Evolutionary conservation across 2,888 invertebrate species (phyloP).

Genomic region (Scaptomyza flava): DNA sequence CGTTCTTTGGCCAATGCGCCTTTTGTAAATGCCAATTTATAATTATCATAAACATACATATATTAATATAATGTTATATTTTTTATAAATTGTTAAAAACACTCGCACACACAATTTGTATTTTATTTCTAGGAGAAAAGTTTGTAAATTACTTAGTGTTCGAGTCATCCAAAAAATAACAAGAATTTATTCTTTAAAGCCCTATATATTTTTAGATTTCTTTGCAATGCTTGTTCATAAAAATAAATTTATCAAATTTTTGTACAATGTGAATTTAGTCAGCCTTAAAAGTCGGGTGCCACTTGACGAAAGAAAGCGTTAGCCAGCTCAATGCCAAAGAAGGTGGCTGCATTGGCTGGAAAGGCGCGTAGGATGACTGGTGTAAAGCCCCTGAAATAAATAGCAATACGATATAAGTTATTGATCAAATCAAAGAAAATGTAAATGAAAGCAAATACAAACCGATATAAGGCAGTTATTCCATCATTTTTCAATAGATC

Average conservation of each 20-base stretch:
- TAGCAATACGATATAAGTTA: background rate
- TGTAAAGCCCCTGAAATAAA: slow-evolving; percentile 88
- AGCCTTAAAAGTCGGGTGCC: slow-evolving; percentile 49
- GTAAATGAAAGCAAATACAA: background rate
- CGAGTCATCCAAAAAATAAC: slow-evolving; percentile 11
- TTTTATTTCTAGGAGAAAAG: slow-evolving; percentile 36
- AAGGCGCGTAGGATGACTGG: slow-evolving; percentile 99
- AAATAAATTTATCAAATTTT: slow-evolving; percentile 16
- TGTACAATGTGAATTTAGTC: background rate
- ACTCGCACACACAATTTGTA: slow-evolving; percentile 42
- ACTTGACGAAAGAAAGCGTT: slow-evolving; percentile 87
- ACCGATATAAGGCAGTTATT: slow-evolving; percentile 92
- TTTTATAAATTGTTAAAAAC: slow-evolving; percentile 52
- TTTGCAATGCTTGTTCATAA: slow-evolving; percentile 9
- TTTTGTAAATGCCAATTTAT: slow-evolving; percentile 25
- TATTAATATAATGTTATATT: slow-evolving; percentile 9
- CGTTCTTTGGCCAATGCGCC: slow-evolving; percentile 12
- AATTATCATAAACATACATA: background rate
- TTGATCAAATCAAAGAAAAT: background rate
- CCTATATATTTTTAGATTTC: slow-evolving; percentile 10
- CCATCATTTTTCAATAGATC: slow-evolving; percentile 95
- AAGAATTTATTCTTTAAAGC: slow-evolving; percentile 3
- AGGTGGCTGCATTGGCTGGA: slow-evolving; percentile 99
- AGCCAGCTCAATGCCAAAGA: slow-evolving; percentile 95
- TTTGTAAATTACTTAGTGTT: slow-evolving; percentile 35